Evolutionary conservation across 2,113 vertebrate genomes (phyloP), one percentile per base, ranked within the genome.

Genomic region (Ictalurus punctatus): DNA sequence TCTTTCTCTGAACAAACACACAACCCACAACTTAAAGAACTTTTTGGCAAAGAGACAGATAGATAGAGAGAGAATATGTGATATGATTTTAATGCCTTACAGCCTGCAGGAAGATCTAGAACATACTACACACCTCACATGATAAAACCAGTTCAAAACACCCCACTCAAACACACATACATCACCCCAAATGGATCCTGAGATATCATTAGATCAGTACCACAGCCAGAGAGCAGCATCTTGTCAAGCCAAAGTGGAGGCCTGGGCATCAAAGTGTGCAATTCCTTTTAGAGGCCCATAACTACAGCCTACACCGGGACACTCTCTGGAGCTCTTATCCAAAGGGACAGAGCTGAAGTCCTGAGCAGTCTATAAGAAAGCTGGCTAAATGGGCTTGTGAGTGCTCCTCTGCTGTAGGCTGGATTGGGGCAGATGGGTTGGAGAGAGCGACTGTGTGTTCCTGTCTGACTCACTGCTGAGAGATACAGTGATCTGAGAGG

Each of bases 1-100:
- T 88, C 89, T 90, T 87, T 88, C 83, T 86, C 87, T 91, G 83
- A 76, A 94, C 87, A 90, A 71, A 84, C 84, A 80, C 63, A 88
- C 16, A 84, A 73, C 21, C 25, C n/a, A 44, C 8, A 73, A 17
- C 52, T 23, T 21, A 4, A 81, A 54, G 3, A 69, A 84, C 16
- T 71, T 91, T 69, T 61, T 40, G 40, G 86, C 56, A 92, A 87
- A 86, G 74, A 87, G 59, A 86, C 89, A 86, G 79, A 91, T 89
- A 88, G 73, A 71, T 90, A 91, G 40, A 56, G 44, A 54, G 63
- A 88, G 89, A 0, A 30, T 16, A 82, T 4, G 3, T 23, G 2
- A 58, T 69, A 40, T 34, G 44, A 82, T 58, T 87, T 81, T 63
- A 37, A 21, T 82, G 79, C 63, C 52, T 71, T 48, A 82, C 78